Percentiles rank a stretch among this genome's conserved stretches.
phyloP scores from a whole-genome alignment of 2,113 vertebrate genomes.

The Trochalopteron elliotii region DNA sequence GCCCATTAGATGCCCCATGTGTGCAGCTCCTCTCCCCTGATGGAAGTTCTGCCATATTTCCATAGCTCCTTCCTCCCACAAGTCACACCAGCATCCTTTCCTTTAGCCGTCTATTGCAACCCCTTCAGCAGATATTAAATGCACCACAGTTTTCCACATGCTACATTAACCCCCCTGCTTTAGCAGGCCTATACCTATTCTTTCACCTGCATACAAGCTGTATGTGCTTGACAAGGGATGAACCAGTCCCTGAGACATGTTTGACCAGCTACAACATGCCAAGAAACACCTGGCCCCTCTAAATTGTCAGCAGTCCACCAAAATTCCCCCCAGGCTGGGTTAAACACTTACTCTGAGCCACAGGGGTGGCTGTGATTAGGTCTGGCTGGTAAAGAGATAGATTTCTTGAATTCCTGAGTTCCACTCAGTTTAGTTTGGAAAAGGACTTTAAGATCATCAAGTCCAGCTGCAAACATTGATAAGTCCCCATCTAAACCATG shows the following conservation, averaged over 20 bases:
- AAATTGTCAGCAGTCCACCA: background rate
- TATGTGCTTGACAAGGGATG: background rate
- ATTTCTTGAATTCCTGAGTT: background rate
- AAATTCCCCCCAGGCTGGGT: background rate
- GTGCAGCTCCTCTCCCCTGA: background rate
- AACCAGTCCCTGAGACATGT: background rate
- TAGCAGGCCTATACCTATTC: background rate
- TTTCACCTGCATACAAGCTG: background rate
- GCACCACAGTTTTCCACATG: background rate
- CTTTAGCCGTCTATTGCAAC: background rate
- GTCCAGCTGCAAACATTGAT: background rate
- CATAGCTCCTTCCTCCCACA: background rate
- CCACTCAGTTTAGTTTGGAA: background rate
- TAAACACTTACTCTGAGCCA: background rate
- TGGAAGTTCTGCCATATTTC: background rate
- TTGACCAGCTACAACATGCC: background rate
- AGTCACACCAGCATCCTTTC: background rate
- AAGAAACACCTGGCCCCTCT: background rate
- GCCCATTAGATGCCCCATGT: rapidly evolving
- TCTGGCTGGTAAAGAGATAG: background rate
- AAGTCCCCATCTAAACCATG: background rate
- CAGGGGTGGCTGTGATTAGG: background rate
- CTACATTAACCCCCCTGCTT: rapidly evolving
- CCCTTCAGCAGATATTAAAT: background rate
- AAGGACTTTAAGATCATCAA: background rate